Conservation (phyloP, 2,797 vertebrate species). For the Schizothorax lantsangensis region DNA sequence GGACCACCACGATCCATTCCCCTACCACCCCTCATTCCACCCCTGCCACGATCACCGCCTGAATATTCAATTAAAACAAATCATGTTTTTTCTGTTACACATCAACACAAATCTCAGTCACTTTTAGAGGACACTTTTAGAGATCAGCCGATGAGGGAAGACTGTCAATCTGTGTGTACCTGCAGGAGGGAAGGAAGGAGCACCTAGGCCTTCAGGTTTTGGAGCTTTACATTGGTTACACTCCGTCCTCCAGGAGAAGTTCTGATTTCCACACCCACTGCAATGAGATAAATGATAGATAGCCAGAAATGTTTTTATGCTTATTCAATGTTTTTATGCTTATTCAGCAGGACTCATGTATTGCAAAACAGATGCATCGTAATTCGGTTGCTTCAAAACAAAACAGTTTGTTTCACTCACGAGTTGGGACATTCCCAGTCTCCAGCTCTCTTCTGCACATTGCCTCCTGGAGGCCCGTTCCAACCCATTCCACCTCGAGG, state of each 20-base stretch:
- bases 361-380: neutral
- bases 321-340: neutral
- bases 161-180: conserved; percentile 70
- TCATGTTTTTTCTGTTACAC: neutral
- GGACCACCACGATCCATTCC: conserved; percentile 89
- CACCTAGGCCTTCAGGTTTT: conserved; percentile 91
- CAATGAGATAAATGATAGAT: neutral
- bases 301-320: neutral
- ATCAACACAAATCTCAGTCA: neutral
- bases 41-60: conserved; percentile 89
- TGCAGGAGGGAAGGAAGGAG: conserved; percentile 85
- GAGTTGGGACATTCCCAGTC: conserved; percentile 99
- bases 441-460: conserved; percentile 90
- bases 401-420: conserved; percentile 74
- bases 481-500: conserved; percentile 86
- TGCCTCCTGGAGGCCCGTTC: conserved; percentile 88
- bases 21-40: conserved; percentile 88
- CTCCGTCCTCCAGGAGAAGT: conserved; percentile 98
- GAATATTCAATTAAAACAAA: neutral
- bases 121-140: neutral
- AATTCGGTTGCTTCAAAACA: conserved; percentile 47
- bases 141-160: neutral
- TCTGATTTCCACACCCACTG: conserved; percentile 94
- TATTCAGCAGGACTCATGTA: neutral
- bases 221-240: conserved; percentile 99